A percentile compares a stretch with the other conserved stretches of the same genome.
phyloP scores from a whole-genome alignment of 2,888 invertebrate species.

The Bugula neritina region DNA sequence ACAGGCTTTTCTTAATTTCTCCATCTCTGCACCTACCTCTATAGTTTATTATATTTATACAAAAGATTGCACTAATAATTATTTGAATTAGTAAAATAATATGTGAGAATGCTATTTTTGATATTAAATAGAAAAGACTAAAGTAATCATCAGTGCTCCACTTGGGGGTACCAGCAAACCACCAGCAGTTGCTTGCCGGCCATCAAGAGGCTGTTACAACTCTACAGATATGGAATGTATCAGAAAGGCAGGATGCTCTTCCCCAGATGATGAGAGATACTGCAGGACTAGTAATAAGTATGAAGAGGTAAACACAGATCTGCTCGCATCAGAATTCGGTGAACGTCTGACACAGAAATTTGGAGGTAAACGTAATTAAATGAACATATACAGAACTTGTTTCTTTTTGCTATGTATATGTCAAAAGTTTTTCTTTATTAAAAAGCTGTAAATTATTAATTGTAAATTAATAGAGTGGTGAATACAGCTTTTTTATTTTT shows the following conservation, averaged over 20 bases:
- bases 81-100: too few relatives aligned
- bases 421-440: too few relatives aligned
- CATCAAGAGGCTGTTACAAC: conserved; percentile 9
- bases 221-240: neutral
- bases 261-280: neutral
- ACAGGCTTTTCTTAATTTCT: too few relatives aligned
- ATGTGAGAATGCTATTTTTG: too few relatives aligned
- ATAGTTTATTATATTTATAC: too few relatives aligned
- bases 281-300: neutral
- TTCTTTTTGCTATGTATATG: too few relatives aligned
- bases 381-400: too few relatives aligned
- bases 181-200: neutral
- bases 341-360: neutral
- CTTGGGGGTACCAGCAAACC: neutral
- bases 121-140: neutral
- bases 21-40: too few relatives aligned
- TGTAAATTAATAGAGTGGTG: too few relatives aligned
- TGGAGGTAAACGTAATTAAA: conserved; percentile 2
- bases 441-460: too few relatives aligned
- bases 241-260: neutral
- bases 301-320: neutral
- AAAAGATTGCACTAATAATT: too few relatives aligned
- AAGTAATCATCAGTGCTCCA: neutral
- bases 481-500: too few relatives aligned
- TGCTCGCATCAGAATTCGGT: neutral